phyloP scores from a whole-genome alignment of 2,797 vertebrate genomes.

The Alcedo quadribrachys region DNA sequence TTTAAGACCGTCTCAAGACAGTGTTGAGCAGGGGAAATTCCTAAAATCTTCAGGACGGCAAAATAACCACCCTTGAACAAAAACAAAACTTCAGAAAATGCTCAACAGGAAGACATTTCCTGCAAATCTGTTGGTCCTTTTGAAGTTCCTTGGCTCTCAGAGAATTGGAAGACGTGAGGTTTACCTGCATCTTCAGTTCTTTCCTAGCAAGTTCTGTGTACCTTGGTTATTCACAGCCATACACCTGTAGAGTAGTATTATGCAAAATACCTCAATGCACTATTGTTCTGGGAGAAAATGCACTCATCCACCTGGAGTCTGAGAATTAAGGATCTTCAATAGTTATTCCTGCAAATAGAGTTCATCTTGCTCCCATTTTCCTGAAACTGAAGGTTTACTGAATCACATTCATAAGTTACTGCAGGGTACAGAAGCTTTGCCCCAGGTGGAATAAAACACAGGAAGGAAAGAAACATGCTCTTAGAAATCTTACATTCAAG shows the following conservation, averaged over 20 bases:
- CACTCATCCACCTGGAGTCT: background rate
- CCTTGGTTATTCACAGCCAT: background rate
- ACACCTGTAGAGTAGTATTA: background rate
- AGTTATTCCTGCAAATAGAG: background rate
- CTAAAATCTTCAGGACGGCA: background rate
- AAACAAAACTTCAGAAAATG: background rate
- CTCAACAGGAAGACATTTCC: background rate
- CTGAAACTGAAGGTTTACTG: background rate
- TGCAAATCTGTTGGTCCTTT: background rate
- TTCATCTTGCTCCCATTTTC: background rate
- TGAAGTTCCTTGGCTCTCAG: background rate
- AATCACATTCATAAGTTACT: background rate
- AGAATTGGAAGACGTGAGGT: background rate
- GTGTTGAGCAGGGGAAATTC: constrained; percentile 1
- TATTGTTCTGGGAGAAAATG: background rate
- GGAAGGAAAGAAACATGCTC: background rate
- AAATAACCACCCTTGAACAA: background rate
- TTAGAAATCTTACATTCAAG: background rate
- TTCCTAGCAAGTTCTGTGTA: background rate
- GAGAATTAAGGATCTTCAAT: background rate
- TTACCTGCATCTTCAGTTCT: background rate
- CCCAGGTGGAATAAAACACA: background rate
- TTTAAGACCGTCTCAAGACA: constrained; percentile 12
- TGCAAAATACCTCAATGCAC: background rate
- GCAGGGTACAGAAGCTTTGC: background rate